Evolutionary conservation across 1,140 invertebrate genomes (phyloP), one percentile per base, ranked within the genome.

Genomic region (Drosophila saltans): DNA sequence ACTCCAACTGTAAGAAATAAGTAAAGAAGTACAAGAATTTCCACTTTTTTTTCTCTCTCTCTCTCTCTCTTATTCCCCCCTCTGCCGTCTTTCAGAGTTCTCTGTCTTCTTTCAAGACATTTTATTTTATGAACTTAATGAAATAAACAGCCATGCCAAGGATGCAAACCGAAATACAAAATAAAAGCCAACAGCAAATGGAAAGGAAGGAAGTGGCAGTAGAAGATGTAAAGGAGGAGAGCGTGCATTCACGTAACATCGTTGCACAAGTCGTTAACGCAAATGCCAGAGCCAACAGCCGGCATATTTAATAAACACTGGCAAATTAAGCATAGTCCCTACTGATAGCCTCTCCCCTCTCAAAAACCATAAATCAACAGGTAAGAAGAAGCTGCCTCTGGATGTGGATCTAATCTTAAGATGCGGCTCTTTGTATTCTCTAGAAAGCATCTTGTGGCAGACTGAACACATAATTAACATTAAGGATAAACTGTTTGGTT

Each of bases 241-340:
- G 33, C 64, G 40, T 56, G 69, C 76, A 68, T 76, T 78, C 83
- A 89, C 83, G 84, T 89, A 88, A 68, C 75, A 65, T 21, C 45
- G 45, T 62, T 72, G 57, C 58, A 61, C 58, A 59, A 59, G 57
- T 56, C 33, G 64, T 36, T 56, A 66, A 66, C 33, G 60, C 62
- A 75, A 78, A 71, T 78, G 66, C 67, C 75, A 52, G 45, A 26
- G 45, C 45, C 39, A 9, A 52, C 45, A 77, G 69, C 80, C 80
- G 80, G 75, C 80, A 88, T 88, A 88, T 88, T 88, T 88, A 88
- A 88, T 88, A 88, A 88, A 88, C 80, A 83, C 76, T 77, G 56
- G 83, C 80, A 80, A 86, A 88, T 83, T 82, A 89, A 88, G 84
- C 78, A 77, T 61, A 57, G 48, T 45, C 63, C 45, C 45, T 24